Conservation (phyloP, 2,113 vertebrate species). For the Pseudorhombus dupliciocellatus region DNA sequence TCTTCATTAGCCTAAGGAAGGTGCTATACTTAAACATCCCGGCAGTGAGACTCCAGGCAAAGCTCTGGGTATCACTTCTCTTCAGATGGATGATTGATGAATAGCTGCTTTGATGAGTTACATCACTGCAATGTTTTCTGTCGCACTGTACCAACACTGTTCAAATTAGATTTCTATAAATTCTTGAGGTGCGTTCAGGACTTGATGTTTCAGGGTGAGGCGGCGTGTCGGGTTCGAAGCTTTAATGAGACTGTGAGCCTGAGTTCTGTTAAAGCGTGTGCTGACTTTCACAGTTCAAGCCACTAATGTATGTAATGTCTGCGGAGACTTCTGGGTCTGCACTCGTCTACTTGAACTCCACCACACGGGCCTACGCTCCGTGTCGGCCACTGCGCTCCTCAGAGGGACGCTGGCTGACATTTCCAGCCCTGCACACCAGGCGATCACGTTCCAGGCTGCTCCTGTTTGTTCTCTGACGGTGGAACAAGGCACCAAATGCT, state of each 20-base stretch:
- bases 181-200: background rate
- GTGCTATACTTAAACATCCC: background rate
- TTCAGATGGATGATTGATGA: background rate
- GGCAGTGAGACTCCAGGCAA: background rate
- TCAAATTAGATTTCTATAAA: background rate
- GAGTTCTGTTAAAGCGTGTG: background rate
- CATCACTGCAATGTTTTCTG: background rate
- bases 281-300: background rate
- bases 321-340: background rate
- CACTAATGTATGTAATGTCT: background rate
- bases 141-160: background rate
- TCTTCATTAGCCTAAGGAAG: background rate
- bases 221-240: background rate
- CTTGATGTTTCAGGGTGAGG: background rate
- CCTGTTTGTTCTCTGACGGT: background rate
- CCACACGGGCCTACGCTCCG: background rate
- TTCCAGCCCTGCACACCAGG: background rate
- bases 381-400: background rate
- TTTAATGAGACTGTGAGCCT: background rate
- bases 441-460: background rate
- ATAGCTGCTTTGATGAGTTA: background rate
- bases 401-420: background rate
- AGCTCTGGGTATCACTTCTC: background rate
- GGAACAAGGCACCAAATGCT: background rate
- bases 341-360: background rate